A percentile compares a stretch with the other conserved stretches of the same genome.
Evolutionary conservation across 2,113 vertebrate genomes (phyloP).

Genomic region (Thamnaconus septentrionalis): DNA sequence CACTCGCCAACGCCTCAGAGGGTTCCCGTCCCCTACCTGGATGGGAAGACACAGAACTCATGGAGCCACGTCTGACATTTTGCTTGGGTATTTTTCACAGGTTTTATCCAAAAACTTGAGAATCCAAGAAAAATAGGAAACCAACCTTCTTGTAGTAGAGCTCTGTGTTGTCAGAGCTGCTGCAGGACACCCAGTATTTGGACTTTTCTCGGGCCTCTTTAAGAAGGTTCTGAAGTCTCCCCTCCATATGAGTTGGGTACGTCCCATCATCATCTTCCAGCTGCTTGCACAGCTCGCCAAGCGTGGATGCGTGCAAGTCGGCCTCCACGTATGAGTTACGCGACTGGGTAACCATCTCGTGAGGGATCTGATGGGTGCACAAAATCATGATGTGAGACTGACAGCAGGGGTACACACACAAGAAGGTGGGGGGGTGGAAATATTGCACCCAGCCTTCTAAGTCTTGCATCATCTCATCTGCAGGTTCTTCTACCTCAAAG

Average conservation of each 20-base stretch:
- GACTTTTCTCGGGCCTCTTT: constrained; percentile 94
- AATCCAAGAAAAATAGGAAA: not conserved
- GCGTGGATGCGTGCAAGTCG: constrained; percentile 83
- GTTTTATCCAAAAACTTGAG: too few species aligned
- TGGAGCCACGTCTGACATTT: too few species aligned
- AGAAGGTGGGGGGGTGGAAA: not conserved
- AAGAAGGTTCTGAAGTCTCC: constrained; percentile 84
- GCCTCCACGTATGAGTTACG: constrained; percentile 90
- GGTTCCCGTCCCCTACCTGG: constrained; percentile 92
- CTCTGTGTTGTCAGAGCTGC: constrained; percentile 87
- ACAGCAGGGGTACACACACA: constrained; percentile 7
- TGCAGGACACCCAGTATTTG: constrained; percentile 90
- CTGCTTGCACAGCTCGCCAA: constrained; percentile 87
- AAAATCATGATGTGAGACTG: constrained; percentile 19
- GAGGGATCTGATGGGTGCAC: constrained; percentile 81
- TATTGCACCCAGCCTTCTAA: constrained; percentile 26
- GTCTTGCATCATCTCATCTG: constrained; percentile 17
- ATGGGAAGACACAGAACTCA: not conserved
- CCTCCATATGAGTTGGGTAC: constrained; percentile 84
- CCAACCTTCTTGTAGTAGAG: constrained; percentile 92
- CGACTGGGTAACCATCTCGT: constrained; percentile 92
- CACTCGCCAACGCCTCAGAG: constrained; percentile 89
- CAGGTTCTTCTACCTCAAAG: constrained; percentile 86
- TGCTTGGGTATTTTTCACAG: too few species aligned
- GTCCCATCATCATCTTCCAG: constrained; percentile 85